phyloP scores from a whole-genome alignment of 2,888 invertebrate species.

The Iphiclides podalirius region DNA sequence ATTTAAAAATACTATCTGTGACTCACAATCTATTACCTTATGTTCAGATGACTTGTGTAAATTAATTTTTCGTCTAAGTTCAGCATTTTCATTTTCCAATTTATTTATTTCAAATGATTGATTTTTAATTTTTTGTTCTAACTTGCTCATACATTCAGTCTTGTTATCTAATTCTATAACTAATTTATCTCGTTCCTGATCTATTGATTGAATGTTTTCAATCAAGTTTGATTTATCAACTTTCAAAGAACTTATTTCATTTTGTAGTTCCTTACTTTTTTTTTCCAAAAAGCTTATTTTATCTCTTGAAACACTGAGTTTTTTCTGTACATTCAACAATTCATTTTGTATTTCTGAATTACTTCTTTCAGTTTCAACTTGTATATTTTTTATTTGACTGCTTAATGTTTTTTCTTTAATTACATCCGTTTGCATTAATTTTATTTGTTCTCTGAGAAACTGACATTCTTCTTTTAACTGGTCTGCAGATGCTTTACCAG shows the following conservation, averaged over 20 bases:
- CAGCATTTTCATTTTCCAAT: slow-evolving; percentile 76
- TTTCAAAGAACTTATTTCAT: slow-evolving; percentile 81
- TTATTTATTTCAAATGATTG: slow-evolving; percentile 77
- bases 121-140: slow-evolving; percentile 83
- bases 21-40: slow-evolving; percentile 67
- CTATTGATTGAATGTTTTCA: slow-evolving; percentile 81
- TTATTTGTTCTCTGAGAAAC: slow-evolving; percentile 67
- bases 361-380: slow-evolving; percentile 88
- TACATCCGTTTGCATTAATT: slow-evolving; percentile 67
- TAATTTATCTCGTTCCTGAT: slow-evolving; percentile 85
- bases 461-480: slow-evolving; percentile 68
- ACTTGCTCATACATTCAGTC: slow-evolving; percentile 82
- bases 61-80: slow-evolving; percentile 77
- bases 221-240: slow-evolving; percentile 83
- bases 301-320: slow-evolving; percentile 81
- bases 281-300: slow-evolving; percentile 79
- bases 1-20: slow-evolving; percentile 79
- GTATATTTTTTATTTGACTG: slow-evolving; percentile 82
- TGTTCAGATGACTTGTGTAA: slow-evolving; percentile 70
- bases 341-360: slow-evolving; percentile 85
- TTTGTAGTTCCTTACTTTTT: slow-evolving; percentile 79
- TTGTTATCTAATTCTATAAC: slow-evolving; percentile 86
- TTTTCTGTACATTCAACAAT: slow-evolving; percentile 81
- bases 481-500: slow-evolving; percentile 65
- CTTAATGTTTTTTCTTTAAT: slow-evolving; percentile 72